A percentile compares a stretch with the other conserved stretches of the same genome.
These are phyloP conservation scores for Heterohyrax brucei DNA, from an alignment of 2,797 vertebrate species.

Conservation along the genomic window DNA sequence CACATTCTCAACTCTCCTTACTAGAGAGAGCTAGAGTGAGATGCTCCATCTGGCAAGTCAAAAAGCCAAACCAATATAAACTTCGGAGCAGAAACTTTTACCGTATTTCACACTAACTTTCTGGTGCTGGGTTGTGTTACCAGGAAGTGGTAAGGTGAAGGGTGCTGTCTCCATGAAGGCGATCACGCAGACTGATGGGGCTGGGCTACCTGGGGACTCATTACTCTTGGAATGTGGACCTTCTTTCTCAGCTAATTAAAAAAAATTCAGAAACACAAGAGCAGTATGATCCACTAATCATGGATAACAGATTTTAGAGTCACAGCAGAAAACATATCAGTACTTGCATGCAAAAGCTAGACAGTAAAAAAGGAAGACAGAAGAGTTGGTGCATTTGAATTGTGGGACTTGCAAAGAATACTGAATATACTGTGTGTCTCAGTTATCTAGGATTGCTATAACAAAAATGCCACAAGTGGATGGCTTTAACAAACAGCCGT, in stretches of 20 bases:
- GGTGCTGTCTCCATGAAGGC: background rate
- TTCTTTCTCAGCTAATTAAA: background rate
- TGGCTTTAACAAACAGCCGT: no score
- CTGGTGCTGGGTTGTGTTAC: background rate
- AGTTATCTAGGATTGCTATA: no score
- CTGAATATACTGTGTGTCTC: no score
- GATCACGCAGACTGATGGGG: background rate
- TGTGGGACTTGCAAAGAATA: no score
- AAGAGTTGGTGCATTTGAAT: no score
- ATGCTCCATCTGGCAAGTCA: background rate
- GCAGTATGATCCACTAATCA: background rate
- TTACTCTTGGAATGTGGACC: background rate
- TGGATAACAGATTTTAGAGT: background rate
- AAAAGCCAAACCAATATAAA: background rate
- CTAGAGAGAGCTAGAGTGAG: no score
- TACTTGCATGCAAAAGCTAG: no score
- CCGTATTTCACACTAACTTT: background rate
- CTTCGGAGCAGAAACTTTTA: background rate
- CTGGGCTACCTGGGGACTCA: background rate
- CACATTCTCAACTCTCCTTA: background rate
- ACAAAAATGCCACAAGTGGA: no score
- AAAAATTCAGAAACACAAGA: slow-evolving; percentile 37
- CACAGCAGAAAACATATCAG: background rate
- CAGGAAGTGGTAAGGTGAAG: background rate
- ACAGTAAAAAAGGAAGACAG: no score